Conservation (phyloP, 2,797 vertebrate species). For the Acanthopagrus latus region DNA sequence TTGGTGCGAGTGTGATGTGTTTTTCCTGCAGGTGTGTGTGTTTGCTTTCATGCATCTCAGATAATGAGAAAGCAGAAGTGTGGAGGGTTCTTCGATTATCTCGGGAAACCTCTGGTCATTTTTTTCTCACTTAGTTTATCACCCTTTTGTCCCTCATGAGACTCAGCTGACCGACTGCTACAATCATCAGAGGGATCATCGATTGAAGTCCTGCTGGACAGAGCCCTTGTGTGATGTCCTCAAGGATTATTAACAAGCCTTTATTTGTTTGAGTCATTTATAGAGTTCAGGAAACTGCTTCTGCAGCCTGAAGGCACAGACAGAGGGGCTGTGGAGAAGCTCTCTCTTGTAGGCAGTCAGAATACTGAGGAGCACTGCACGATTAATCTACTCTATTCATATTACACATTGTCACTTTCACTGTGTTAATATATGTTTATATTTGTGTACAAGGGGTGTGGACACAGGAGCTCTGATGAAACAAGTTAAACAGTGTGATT, state of each 20-base stretch:
- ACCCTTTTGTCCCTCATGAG: not conserved
- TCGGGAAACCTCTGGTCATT: not conserved
- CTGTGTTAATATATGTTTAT: no score
- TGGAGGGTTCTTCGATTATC: not conserved
- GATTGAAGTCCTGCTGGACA: not conserved
- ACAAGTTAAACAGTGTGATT: no score
- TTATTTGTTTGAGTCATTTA: not conserved
- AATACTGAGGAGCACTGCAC: no score
- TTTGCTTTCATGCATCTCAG: no score
- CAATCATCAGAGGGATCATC: not conserved
- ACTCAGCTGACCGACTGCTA: not conserved
- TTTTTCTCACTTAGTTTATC: not conserved
- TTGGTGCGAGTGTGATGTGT: not conserved
- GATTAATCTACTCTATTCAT: no score
- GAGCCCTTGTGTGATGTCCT: not conserved
- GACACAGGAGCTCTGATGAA: no score
- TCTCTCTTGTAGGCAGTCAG: no score
- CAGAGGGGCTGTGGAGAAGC: no score
- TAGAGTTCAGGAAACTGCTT: not conserved
- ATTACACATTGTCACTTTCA: no score
- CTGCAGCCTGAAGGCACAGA: no score
- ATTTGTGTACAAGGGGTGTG: no score
- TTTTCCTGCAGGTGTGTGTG: not conserved
- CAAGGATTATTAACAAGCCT: not conserved
- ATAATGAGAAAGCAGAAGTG: not conserved